These are phyloP conservation scores for Trachemys scripta DNA, from an alignment of 2,113 vertebrate genomes.

Conservation along the genomic window DNA sequence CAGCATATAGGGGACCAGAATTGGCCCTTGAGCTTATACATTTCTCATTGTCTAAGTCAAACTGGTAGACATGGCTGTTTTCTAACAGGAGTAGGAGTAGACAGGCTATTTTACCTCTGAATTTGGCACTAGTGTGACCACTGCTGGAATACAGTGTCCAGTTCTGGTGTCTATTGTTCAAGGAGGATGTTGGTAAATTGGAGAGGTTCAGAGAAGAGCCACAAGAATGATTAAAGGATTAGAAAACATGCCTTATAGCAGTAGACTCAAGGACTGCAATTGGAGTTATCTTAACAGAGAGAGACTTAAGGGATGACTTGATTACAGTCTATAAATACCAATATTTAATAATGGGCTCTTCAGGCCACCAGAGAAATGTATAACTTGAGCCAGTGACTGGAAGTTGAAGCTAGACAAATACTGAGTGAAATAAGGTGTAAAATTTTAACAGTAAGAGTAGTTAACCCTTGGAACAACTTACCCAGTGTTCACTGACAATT, in stretches of 20 bases:
- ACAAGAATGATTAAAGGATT: neutral
- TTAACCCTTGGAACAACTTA: neutral
- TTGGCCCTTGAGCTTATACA: neutral
- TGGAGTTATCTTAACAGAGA: neutral
- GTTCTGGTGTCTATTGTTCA: neutral
- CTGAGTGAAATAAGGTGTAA: neutral
- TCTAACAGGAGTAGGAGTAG: neutral
- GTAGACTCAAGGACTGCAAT: neutral
- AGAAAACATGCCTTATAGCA: neutral
- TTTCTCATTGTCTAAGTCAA: neutral
- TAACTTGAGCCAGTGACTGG: neutral
- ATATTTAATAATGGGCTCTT: neutral
- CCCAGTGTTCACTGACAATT: neutral
- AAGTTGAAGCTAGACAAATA: neutral
- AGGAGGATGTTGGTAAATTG: neutral
- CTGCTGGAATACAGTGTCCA: neutral
- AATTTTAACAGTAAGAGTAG: neutral
- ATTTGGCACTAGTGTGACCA: neutral
- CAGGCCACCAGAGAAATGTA: neutral
- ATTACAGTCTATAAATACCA: neutral
- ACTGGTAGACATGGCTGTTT: neutral
- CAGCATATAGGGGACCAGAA: neutral
- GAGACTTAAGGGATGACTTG: neutral
- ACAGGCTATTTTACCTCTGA: neutral
- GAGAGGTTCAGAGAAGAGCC: neutral